A percentile compares a stretch with the other conserved stretches of the same genome.
Conservation (phyloP, 2,113 vertebrate species). For the Dissostichus mawsoni region DNA sequence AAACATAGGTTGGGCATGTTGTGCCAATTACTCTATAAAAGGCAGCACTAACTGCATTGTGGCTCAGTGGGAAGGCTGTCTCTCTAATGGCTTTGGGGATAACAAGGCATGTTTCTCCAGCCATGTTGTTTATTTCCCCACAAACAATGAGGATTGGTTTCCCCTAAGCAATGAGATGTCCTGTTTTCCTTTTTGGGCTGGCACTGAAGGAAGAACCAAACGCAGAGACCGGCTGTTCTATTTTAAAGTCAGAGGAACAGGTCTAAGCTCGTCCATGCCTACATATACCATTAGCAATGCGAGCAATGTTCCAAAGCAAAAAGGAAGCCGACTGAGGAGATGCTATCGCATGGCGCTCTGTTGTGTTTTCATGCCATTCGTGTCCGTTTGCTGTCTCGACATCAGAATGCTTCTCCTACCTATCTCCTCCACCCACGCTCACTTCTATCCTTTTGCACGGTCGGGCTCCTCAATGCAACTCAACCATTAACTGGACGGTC, state of each 20-base stretch:
- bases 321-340: conserved; percentile 78
- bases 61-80: conserved; percentile 15
- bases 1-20: conserved; percentile 27
- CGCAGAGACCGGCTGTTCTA: conserved; percentile 71
- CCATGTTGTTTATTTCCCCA: conserved; percentile 21
- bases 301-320: conserved; percentile 80
- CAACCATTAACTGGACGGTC: conserved; percentile 70
- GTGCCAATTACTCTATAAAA: conserved; percentile 1
- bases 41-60: conserved; percentile 37
- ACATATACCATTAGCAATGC: conserved; percentile 82
- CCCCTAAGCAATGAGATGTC: conserved; percentile 70
- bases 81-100: conserved; percentile 59
- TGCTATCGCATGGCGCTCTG: conserved; percentile 75
- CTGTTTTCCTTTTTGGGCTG: conserved; percentile 78
- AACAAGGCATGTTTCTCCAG: conserved; percentile 55
- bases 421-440: conserved; percentile 52
- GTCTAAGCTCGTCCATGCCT: conserved; percentile 77
- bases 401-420: conserved; percentile 42
- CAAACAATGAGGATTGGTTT: conserved; percentile 70
- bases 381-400: conserved; percentile 55
- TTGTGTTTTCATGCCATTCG: conserved; percentile 72
- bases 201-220: conserved; percentile 65
- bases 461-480: conserved; percentile 54
- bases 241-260: conserved; percentile 80
- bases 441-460: conserved; percentile 28